Conservation (phyloP, 2,888 invertebrate genomes). For the Drosophila prostipennis region DNA sequence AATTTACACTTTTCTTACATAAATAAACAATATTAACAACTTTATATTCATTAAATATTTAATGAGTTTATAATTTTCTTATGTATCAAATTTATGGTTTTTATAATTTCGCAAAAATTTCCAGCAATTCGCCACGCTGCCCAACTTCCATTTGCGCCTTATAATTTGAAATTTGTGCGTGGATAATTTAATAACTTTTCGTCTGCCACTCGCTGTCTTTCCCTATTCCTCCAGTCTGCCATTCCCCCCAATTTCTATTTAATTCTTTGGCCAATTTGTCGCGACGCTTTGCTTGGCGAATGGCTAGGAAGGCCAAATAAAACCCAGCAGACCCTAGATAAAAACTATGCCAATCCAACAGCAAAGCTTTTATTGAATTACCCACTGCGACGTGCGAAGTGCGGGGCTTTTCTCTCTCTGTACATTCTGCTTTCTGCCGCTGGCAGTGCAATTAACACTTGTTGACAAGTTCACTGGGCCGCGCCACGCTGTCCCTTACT, state of each 20-base stretch:
- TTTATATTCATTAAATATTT: neutral
- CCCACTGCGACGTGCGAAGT: conserved; percentile 30
- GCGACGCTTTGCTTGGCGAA: conserved; percentile 20
- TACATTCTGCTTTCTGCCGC: conserved; percentile 3
- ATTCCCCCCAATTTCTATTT: conserved; percentile 21
- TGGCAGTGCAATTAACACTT: conserved; percentile 74
- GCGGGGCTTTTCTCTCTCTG: conserved; percentile 7
- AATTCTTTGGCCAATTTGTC: conserved; percentile 26
- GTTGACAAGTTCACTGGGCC: conserved; percentile 81
- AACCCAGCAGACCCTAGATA: conserved; percentile 22
- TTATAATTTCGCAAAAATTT: conserved; percentile 16
- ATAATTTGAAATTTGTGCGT: conserved; percentile 44
- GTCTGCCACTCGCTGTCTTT: neutral
- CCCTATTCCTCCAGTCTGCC: conserved; percentile 7
- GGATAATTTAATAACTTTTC: conserved; percentile 41
- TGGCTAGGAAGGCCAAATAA: conserved; percentile 6
- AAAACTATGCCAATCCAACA: conserved; percentile 47
- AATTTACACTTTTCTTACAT: no score
- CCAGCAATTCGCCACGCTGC: conserved; percentile 21
- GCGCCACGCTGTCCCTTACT: conserved; percentile 31
- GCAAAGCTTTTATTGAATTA: conserved; percentile 43
- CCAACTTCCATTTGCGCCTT: conserved; percentile 25
- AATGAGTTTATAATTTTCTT: conserved; percentile 3
- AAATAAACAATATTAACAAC: no score
- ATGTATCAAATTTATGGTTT: neutral